phyloP scores from a whole-genome alignment of 2,888 invertebrate species.

The Azorinus chamasolen region DNA sequence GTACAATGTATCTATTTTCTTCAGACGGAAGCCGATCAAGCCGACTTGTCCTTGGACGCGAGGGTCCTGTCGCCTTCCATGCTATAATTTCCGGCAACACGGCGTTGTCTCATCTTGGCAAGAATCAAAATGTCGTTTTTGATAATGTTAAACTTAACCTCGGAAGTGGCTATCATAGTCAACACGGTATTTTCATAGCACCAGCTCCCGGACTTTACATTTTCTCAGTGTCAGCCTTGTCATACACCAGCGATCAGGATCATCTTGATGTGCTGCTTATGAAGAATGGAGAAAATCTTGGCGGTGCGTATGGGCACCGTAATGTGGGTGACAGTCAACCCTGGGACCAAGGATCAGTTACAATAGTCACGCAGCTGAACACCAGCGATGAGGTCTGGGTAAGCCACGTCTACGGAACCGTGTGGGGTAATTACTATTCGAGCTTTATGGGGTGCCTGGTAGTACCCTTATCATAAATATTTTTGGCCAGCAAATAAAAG shows the following conservation, averaged over 20 bases:
- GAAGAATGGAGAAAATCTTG: constrained; percentile 8
- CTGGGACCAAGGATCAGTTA: constrained; percentile 9
- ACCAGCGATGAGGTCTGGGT: constrained; percentile 18
- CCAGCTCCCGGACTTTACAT: constrained; percentile 8
- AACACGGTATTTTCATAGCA: constrained; percentile 3
- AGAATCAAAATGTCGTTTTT: constrained; percentile 10
- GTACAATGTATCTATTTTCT: too few relatives aligned
- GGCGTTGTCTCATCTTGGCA: neutral
- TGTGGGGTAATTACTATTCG: constrained; percentile 5
- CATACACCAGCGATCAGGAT: neutral
- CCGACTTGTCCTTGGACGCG: neutral
- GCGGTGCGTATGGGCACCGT: constrained; percentile 5
- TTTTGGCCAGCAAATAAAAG: too few relatives aligned
- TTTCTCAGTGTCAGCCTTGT: constrained; percentile 5
- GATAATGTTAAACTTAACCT: constrained; percentile 6
- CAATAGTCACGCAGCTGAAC: neutral
- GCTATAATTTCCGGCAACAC: constrained; percentile 4
- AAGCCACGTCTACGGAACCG: neutral
- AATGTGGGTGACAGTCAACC: too few relatives aligned
- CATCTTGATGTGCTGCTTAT: constrained; percentile 1
- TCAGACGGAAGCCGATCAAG: neutral
- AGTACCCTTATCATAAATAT: too few relatives aligned
- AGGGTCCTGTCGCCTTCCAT: constrained; percentile 7
- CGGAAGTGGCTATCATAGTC: constrained; percentile 5
- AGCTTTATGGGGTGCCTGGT: constrained; percentile 11